These are phyloP conservation scores for Papilio polyxenes DNA, from an alignment of 1,140 invertebrate species.

Conservation along the genomic window DNA sequence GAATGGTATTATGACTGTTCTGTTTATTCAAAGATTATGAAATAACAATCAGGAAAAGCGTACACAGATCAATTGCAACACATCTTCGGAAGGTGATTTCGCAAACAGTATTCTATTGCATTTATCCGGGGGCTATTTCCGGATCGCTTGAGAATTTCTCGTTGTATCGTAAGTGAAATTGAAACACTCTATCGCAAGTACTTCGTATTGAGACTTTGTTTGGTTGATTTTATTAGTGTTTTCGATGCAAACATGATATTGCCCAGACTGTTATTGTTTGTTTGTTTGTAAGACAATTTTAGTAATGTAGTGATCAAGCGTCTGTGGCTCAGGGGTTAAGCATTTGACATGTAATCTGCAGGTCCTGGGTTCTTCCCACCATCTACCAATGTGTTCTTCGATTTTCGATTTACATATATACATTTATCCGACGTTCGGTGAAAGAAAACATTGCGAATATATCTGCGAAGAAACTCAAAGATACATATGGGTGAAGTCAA, in stretches of 20 bases:
- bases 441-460: too few relatives aligned
- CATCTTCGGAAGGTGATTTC: neutral
- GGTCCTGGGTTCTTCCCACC: too few relatives aligned
- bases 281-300: neutral
- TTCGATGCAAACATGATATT: neutral
- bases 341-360: too few relatives aligned
- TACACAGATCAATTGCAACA: constrained; percentile 9
- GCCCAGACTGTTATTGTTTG: neutral
- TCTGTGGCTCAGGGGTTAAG: too few relatives aligned
- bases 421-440: too few relatives aligned
- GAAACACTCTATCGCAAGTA: constrained; percentile 7
- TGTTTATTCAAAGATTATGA: neutral
- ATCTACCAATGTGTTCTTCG: too few relatives aligned
- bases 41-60: constrained; percentile 5
- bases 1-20: neutral
- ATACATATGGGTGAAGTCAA: too few relatives aligned
- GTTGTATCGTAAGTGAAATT: constrained; percentile 23
- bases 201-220: constrained; percentile 7
- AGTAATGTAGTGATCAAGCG: neutral
- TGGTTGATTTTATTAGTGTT: neutral
- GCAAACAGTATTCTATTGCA: neutral
- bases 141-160: constrained; percentile 11
- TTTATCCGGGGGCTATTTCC: constrained; percentile 21
- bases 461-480: too few relatives aligned
- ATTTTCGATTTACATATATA: too few relatives aligned